Evolutionary conservation across 2,113 vertebrate species (phyloP), one percentile per base, ranked within the genome.

Genomic region (Anoura caudifer): DNA sequence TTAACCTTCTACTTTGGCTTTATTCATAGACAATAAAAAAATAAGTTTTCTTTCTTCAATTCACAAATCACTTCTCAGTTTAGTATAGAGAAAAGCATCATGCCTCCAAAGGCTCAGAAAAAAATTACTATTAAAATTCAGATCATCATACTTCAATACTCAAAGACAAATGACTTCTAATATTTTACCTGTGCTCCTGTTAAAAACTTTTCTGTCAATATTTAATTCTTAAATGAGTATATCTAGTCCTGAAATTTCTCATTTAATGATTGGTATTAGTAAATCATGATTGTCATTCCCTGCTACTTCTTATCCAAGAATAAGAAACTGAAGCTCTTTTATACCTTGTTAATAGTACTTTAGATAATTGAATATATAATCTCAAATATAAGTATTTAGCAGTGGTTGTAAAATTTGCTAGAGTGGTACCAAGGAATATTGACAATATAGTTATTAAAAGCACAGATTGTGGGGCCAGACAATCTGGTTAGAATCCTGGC

Each of bases 241-340:
- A 85, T 72, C 82, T 69, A 95, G 33, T 81, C 33, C 59, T 86
- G 59, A 97, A 91, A 47, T 90, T 86, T 94, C 87, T 95, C 43
- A 91, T 45, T 36, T 65, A 80, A 65, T 67, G 11, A 90, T 87
- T 96, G 43, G 73, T 28, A 84, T 88, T 85, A 72, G 52, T 89
- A 86, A 96, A 87, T 81, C 76, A 63, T 81, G 36, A 86, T 31
- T 84, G 84, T 45, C 7, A 89, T 31, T 70, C 20, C 54, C 47
- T 31, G 24, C 54, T 67, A 86, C 7, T 84, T 95, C 28, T 54
- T 83, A 83, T 67, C 22, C 22, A 83, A 93, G 38, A 90, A 93
- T 61, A 84, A 59, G 77, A 14, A 80, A 69, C 24, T 20, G 33
- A 81, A 41, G 9, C 56, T 80, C 43, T 90, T 73, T 97, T 47